Percentiles rank a stretch among this genome's conserved stretches.
Evolutionary conservation across 2,113 vertebrate species (phyloP).

Genomic region (Osmerus mordax): DNA sequence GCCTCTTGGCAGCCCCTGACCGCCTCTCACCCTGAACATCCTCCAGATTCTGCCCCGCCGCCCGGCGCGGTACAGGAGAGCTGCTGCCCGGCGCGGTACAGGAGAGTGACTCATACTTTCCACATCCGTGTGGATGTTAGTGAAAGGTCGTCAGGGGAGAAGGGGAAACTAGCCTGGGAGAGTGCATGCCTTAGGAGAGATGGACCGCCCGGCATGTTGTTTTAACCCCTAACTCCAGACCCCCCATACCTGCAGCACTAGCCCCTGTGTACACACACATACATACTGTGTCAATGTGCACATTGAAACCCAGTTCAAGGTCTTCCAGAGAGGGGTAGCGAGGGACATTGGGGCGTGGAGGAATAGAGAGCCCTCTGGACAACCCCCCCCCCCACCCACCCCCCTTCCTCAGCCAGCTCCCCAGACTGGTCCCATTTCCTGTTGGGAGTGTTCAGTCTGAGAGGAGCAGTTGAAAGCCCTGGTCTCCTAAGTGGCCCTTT

Average conservation of each 20-base stretch:
- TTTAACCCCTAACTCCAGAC: slow-evolving; percentile 40
- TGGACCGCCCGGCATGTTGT: slow-evolving; percentile 36
- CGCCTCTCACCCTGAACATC: slow-evolving; percentile 63
- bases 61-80: slow-evolving; percentile 44
- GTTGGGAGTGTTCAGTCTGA: slow-evolving; percentile 52
- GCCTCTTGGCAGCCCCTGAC: not conserved
- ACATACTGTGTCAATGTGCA: slow-evolving; percentile 49
- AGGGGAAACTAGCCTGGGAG: slow-evolving; percentile 38
- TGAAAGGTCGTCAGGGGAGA: slow-evolving; percentile 45
- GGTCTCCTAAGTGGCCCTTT: slow-evolving; percentile 44
- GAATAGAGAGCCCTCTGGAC: slow-evolving; percentile 52
- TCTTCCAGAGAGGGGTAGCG: slow-evolving; percentile 37
- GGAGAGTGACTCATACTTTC: slow-evolving; percentile 67
- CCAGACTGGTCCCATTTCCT: slow-evolving; percentile 47
- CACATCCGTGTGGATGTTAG: slow-evolving; percentile 62
- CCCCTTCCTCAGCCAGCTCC: slow-evolving; percentile 17
- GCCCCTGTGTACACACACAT: slow-evolving; percentile 41
- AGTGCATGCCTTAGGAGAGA: slow-evolving; percentile 45
- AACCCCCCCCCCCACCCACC: slow-evolving; percentile 28
- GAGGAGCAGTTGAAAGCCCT: slow-evolving; percentile 48
- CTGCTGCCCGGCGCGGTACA: slow-evolving; percentile 42
- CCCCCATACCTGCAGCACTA: slow-evolving; percentile 21
- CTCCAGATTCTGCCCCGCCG: slow-evolving; percentile 58
- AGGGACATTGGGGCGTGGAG: slow-evolving; percentile 33
- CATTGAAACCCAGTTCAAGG: slow-evolving; percentile 45